Evolutionary conservation across 2,888 invertebrate species (phyloP), one percentile per base, ranked within the genome.

Genomic region (Ecliptopera silaceata): DNA sequence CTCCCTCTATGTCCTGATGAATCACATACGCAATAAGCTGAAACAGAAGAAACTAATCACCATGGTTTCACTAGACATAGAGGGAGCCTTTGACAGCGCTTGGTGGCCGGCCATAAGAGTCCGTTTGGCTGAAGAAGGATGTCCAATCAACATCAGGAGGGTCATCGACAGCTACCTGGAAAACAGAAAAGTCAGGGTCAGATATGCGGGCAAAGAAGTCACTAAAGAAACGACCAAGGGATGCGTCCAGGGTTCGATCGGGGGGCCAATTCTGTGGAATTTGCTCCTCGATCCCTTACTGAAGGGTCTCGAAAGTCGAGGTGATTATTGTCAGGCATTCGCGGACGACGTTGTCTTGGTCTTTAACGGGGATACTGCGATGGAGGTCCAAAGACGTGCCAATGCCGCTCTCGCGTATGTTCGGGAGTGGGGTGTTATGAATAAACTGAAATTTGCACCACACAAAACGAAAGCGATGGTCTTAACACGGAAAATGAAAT

Each of bases 1-100:
- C 46, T 38, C 47, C 44, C 51, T 51, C 44, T 44, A 43, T 34
- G 32, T 32, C 6, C 29, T 39, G 18, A 32, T 50, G 17, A 18
- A 31, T 1, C 36, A n/a, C 42, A 50, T 50, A 11, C 26, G 12
- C 3, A 0, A 2, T 4, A 49, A 29, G 13, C 39, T 49, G 3
- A 31, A 44, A 8, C 17, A 31, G 20, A 20, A 20, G 20, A 20
- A 20, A 20, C 20, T 20, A 4, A 20, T 20, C 3, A 20, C 20
- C 4, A 20, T 20, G 20, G 4, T 20, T 20, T 20, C 20, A 20
- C 20, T 20, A 20, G n/a, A n/a, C n/a, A n/a, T n/a, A n/a, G n/a
- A n/a, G n/a, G n/a, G n/a, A n/a, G n/a, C n/a, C n/a, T n/a, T n/a
- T n/a, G n/a, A n/a, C n/a, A n/a, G n/a, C n/a, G n/a, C n/a, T n/a